Base-by-base conservation (phyloP, 1,140 invertebrate species). In the Platyura marginata region DNA sequence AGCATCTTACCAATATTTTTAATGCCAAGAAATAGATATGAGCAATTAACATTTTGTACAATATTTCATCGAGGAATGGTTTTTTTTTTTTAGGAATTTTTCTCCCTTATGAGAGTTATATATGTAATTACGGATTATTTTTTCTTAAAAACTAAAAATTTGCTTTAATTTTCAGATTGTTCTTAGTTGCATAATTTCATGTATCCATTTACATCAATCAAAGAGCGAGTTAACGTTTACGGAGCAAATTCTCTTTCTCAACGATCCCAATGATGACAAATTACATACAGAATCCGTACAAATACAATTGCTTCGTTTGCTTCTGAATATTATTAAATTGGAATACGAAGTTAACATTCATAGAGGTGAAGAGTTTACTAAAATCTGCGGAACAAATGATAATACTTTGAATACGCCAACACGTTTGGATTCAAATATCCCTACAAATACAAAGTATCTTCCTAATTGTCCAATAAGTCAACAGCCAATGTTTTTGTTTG, bases 401-500 rank as follows among this genome's bases (percentile, higher is more conserved):
- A 46, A 39, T 0, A 52, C 47, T 43, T 57, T 55, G 25, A 51
- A 55, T 10, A 61, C 57, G 9, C 59, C 58, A 15, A 60, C 56
- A 0, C 52, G 56, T 0, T 40, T 60, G 5, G 19, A 48, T 3
- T 51, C 58, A 16, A 48, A 51, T 15, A 46, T 50, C 16, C 48
- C 51, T 1, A 48, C 48, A 13, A 59, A 68, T 49, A 62, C 75
- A 2, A 74, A 76, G 48, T 81, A 79, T 49, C 54, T 75, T 38
- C 65, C 70, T 45, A 78, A 75, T 21, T 67, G 75, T 32, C 56
- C 75, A 21, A 78, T 86, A 47, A 75, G 80, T 25, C 76, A 85
- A 51, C 87, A 93, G 59, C 74, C 82, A 16, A 84, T 93, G 73
- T 91, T 94, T 55, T 61, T 90, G 16, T 74, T 81, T 19, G 81